These are phyloP conservation scores for Platyrinchus mystaceus DNA, from an alignment of 2,797 vertebrate species.

Conservation along the genomic window DNA sequence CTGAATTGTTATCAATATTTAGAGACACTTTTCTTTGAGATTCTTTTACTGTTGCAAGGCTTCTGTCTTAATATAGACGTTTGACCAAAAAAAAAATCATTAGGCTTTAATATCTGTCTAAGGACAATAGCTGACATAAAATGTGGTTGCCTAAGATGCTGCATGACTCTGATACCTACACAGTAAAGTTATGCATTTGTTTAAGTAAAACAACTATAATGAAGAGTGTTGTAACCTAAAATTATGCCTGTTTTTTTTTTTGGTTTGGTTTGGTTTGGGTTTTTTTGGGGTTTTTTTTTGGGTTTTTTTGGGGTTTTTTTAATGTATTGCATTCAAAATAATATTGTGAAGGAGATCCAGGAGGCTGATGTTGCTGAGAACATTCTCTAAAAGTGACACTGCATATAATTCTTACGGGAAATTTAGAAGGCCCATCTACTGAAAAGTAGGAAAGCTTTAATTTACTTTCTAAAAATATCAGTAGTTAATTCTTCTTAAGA, in stretches of 20 bases:
- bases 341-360: not conserved
- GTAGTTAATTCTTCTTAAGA: constrained; percentile 10
- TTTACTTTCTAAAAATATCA: constrained; percentile 45
- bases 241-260: too few species aligned
- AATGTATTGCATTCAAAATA: not conserved
- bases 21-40: not conserved
- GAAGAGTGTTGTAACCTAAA: not conserved
- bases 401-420: not conserved
- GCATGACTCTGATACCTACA: not conserved
- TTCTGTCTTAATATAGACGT: not conserved
- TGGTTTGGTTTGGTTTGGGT: too few species aligned
- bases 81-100: not conserved
- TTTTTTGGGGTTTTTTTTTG: not conserved
- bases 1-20: not conserved
- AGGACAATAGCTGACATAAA: not conserved
- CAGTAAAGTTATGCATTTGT: not conserved
- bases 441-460: not conserved
- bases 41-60: not conserved
- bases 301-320: not conserved
- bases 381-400: not conserved
- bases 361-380: not conserved
- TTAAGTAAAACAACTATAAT: not conserved
- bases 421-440: not conserved
- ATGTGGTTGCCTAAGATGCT: not conserved
- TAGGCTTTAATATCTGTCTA: not conserved